A percentile compares a stretch with the other conserved stretches of the same genome.
These are phyloP conservation scores for Notiomystis cincta DNA, from an alignment of 2,113 vertebrate genomes.

Conservation along the genomic window DNA sequence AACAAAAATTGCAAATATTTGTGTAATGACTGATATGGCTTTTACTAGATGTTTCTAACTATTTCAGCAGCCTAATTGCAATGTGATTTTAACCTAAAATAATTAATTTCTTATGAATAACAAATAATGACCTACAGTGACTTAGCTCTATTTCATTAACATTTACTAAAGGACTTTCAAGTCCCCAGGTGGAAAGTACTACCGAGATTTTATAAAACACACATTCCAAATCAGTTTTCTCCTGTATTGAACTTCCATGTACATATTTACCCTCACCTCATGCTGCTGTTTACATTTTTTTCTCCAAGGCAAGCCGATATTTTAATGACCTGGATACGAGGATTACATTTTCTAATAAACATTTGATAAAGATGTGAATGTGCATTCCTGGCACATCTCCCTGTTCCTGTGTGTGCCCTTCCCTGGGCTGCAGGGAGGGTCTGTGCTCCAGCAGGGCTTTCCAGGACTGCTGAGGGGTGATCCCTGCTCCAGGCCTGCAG, in stretches of 20 bases:
- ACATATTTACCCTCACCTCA: background rate
- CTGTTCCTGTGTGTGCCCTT: background rate
- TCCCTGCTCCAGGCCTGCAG: background rate
- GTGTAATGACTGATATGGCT: background rate
- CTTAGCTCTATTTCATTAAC: background rate
- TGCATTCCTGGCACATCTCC: background rate
- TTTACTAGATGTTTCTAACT: background rate
- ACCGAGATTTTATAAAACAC: background rate
- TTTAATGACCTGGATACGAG: background rate
- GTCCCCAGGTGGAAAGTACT: background rate
- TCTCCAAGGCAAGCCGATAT: background rate
- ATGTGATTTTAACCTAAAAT: background rate
- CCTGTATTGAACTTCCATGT: background rate
- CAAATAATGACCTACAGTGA: background rate
- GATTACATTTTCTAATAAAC: background rate
- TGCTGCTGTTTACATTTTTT: background rate
- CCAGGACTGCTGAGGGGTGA: background rate
- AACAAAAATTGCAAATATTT: background rate
- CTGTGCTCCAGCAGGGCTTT: background rate
- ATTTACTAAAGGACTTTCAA: background rate
- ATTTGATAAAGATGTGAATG: background rate
- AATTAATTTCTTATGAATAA: background rate
- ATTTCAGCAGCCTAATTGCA: background rate
- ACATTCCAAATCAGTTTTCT: background rate
- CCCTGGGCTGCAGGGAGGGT: background rate